Conservation (phyloP, 2,113 vertebrate genomes). For the Rhabdomys dilectus region DNA sequence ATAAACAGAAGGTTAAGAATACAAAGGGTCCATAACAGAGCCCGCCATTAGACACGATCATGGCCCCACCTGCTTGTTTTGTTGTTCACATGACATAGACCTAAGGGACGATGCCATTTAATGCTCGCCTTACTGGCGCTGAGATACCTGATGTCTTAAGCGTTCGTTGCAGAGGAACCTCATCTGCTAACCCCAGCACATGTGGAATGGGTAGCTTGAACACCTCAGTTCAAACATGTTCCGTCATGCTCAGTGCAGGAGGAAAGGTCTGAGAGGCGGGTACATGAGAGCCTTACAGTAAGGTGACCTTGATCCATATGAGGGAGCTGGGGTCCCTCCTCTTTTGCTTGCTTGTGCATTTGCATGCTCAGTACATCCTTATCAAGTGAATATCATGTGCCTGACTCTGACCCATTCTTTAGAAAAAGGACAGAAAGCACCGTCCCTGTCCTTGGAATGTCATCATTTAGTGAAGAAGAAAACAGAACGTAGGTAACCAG, state of each 20-base stretch:
- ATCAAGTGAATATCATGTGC: background rate
- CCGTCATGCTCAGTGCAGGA: background rate
- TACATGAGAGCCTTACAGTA: background rate
- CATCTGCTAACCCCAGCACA: background rate
- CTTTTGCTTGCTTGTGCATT: background rate
- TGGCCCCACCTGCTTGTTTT: background rate
- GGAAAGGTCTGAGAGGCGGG: background rate
- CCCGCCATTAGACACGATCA: background rate
- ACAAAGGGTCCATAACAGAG: background rate
- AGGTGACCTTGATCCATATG: background rate
- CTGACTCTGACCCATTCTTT: background rate
- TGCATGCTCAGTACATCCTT: conserved; percentile 17
- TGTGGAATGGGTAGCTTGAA: background rate
- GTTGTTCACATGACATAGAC: background rate
- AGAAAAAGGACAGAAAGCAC: conserved; percentile 9
- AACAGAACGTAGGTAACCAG: background rate
- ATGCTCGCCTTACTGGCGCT: background rate
- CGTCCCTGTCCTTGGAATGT: background rate
- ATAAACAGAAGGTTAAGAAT: background rate
- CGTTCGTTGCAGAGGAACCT: background rate
- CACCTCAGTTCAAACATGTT: background rate
- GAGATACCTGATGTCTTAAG: background rate
- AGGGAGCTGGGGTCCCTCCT: background rate
- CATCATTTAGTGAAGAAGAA: background rate
- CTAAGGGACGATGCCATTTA: background rate